Evolutionary conservation across 1,140 invertebrate genomes (phyloP), one percentile per base, ranked within the genome.

Genomic region (Oppia nitens): DNA sequence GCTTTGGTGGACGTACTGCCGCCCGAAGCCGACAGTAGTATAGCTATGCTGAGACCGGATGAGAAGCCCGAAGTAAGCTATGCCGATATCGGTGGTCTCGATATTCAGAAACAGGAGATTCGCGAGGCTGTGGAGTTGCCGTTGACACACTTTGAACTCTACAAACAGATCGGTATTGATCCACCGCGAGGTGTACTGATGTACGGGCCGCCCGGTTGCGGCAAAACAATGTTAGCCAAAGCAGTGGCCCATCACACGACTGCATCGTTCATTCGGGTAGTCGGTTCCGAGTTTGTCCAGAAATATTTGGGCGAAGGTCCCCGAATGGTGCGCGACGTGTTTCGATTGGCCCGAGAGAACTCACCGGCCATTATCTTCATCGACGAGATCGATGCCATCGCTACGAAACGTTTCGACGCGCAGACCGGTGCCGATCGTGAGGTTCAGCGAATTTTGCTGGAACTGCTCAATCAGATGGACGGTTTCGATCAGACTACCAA

Each of bases 401-500:
- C 93, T 25, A 98, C 93, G 0, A 97, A 97, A 72, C 79, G 94
- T 72, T 98, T 98, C 75, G 93, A 98, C 78, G 93, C 93, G 17
- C 93, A 98, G 74, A 98, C 94, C 66, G 94, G 94, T 66, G 95
- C 95, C 59, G 96, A 99, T 79, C 79, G 96, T 65, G 95, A 99
- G 75, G 96, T 99, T 0, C 96, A 99, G 72, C 81, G 96, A 74
- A 99, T 98, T 73, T 73, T 99, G 2, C 74, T 99, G 2, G 96
- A 99, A 69, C 75, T 99, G 12, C 75, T 99, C 0, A 99, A 99
- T 77, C 96, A 99, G 75, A 98, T 99, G 95, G 96, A 99, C 76
- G 96, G 96, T 54, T 99, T 99, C 75, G 95, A 99, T 78, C 94
- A 98, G 74, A 97, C 92, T 2, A 97, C 95, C 21, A 98, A 98